Evolutionary conservation across 2,888 invertebrate genomes (phyloP).

Genomic region (Synergus laeviventris): DNA sequence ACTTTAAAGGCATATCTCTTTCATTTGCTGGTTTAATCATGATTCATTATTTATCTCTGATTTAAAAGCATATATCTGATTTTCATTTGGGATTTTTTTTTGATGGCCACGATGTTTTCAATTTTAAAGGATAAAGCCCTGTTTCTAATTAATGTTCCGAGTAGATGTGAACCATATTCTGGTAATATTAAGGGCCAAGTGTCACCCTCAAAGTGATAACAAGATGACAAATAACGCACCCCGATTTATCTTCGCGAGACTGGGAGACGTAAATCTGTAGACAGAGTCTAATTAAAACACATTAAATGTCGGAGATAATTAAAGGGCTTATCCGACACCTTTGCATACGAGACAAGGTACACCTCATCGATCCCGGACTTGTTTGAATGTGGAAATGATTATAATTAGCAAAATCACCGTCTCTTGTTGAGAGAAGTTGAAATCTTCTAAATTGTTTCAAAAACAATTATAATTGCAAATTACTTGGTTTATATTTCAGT

Average conservation of each 20-base stretch:
- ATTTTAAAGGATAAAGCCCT: neutral
- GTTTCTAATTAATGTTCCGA: conserved; percentile 20
- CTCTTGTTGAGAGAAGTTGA: neutral
- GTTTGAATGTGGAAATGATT: conserved; percentile 41
- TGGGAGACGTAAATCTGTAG: conserved; percentile 49
- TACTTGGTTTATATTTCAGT: too few species aligned
- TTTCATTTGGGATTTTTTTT: neutral
- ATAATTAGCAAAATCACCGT: conserved; percentile 56
- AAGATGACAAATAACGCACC: conserved; percentile 49
- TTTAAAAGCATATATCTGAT: neutral
- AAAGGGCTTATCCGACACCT: conserved; percentile 61
- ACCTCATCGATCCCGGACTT: conserved; percentile 9
- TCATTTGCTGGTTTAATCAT: neutral
- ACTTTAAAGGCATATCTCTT: neutral
- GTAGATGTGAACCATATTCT: conserved; percentile 6
- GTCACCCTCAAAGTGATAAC: conserved; percentile 27
- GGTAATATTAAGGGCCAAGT: conserved; percentile 11
- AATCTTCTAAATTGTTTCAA: neutral
- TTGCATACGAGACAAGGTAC: conserved; percentile 11
- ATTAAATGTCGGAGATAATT: conserved; percentile 65
- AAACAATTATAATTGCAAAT: neutral
- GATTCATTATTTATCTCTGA: neutral
- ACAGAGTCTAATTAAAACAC: conserved; percentile 65
- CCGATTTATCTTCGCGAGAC: conserved; percentile 43
- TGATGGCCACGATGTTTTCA: neutral